Base-by-base conservation (phyloP, 1,140 invertebrate genomes). In the Tetramorium alpestre region DNA sequence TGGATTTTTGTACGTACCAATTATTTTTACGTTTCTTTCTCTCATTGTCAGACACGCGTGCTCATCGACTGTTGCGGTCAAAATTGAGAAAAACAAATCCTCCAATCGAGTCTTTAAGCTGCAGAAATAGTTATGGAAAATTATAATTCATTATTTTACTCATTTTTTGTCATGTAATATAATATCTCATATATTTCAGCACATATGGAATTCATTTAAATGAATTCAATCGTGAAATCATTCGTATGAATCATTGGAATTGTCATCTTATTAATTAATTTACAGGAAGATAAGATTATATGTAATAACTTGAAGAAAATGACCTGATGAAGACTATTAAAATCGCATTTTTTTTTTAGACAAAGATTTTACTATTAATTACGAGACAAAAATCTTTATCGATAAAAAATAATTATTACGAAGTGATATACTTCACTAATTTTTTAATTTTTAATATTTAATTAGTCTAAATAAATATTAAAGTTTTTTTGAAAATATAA, bases 1-100 rank as follows among this genome's bases (percentile, higher is more conserved):
- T 13, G 92, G 92, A 86, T 87, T 94, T 73, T 89, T 94, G 94
- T 95, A 94, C 91, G 94, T 95, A 92, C 76, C 54, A 62, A 70
- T 58, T 88, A 33, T 78, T 69, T 84, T 28, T 18, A 18, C 6
- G 8, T 44, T 81, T 0, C 58, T 13, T 54, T 51, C 4, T 22
- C 11, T 64, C 18, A 7, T n/a, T 22, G 16, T 22, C 18, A 69
- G 3, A 8, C 28, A 41, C 47, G 33, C 33, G 11, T 1, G 3
- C 33, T 5, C 41, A 22, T 47, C 18, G 11, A 22, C 33, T 8
- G 7, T 64, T 22, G 25, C 25, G 22, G 22, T 22, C 22, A 22
- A 10, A 33, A 33, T 33, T 28, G 28, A 28, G 28, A 28, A 28
- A 28, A 28, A 28, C 44, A 44, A 44, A 44, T 56, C 38, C 11